Percentiles rank a stretch among this genome's conserved stretches.
phyloP scores from a whole-genome alignment of 2,888 invertebrate species.

The Carabus problematicus region DNA sequence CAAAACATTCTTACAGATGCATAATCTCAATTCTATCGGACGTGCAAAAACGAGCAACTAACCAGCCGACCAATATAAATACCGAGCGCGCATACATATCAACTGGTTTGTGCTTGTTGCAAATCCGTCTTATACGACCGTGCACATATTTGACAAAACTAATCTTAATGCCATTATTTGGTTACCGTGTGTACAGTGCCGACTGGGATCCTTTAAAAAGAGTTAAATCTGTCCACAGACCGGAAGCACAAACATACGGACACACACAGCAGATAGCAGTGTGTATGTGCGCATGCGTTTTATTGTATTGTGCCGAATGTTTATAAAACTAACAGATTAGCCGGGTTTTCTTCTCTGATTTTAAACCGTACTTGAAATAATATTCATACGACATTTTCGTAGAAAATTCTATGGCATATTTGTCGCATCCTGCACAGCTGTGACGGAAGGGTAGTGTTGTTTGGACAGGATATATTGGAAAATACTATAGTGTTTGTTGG shows the following conservation, averaged over 20 bases:
- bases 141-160: not conserved
- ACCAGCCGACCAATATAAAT: too few species aligned
- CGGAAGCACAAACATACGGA: not conserved
- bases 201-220: not conserved
- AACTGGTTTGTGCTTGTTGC: too few species aligned
- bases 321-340: conserved; percentile 10
- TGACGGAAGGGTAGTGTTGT: not conserved
- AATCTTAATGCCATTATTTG: conserved; percentile 3
- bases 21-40: too few species aligned
- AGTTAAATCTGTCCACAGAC: not conserved
- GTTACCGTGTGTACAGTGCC: not conserved
- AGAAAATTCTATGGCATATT: not conserved
- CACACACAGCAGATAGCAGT: not conserved
- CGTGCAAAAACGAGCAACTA: too few species aligned
- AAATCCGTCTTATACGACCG: too few species aligned
- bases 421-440: too few species aligned
- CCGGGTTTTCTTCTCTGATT: not conserved
- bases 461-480: not conserved
- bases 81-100: too few species aligned
- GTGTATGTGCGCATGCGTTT: not conserved
- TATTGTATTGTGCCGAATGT: not conserved
- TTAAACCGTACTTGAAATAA: conserved; percentile 4
- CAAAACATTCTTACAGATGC: too few species aligned
- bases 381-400: not conserved
- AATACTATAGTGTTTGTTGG: not conserved